phyloP scores from a whole-genome alignment of 2,888 invertebrate genomes.

The Epsilonema sp. region DNA sequence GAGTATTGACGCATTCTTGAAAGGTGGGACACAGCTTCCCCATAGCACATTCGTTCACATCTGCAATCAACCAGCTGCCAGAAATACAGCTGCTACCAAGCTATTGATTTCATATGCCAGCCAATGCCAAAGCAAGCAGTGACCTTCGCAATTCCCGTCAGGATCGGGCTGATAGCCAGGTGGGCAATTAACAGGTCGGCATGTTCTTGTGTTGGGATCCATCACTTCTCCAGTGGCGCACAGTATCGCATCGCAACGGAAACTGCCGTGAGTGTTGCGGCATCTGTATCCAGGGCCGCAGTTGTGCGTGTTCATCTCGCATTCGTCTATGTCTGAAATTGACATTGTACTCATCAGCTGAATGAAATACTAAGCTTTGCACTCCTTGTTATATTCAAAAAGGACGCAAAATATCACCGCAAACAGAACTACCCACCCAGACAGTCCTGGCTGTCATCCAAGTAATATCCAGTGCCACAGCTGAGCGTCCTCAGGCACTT shows the following conservation, averaged over 20 bases:
- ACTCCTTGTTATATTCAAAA: too few relatives aligned
- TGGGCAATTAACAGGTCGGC: slow-evolving; percentile 32
- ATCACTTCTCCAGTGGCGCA: slow-evolving; percentile 35
- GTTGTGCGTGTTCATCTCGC: slow-evolving; percentile 47
- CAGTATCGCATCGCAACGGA: slow-evolving; percentile 47
- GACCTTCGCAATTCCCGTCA: slow-evolving; percentile 32
- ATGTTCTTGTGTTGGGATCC: slow-evolving; percentile 31
- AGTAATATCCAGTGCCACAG: slow-evolving; percentile 88
- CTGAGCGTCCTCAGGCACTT: slow-evolving; percentile 58
- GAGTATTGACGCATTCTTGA: slow-evolving; percentile 55
- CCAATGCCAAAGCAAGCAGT: too few relatives aligned
- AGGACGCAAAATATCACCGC: too few relatives aligned
- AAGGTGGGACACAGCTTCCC: slow-evolving; percentile 35
- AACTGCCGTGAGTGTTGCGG: slow-evolving; percentile 69
- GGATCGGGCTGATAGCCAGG: slow-evolving; percentile 32
- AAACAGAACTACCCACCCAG: too few relatives aligned
- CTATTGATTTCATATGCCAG: too few relatives aligned
- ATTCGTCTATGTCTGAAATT: slow-evolving; percentile 67
- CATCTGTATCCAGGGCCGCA: slow-evolving; percentile 57
- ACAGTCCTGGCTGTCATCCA: too few relatives aligned
- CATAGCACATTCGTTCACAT: slow-evolving; percentile 42
- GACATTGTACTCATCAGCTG: neutral
- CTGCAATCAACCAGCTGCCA: too few relatives aligned
- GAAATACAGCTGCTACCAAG: too few relatives aligned
- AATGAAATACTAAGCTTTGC: too few relatives aligned